Evolutionary conservation across 2,113 vertebrate species (phyloP), one percentile per base, ranked within the genome.

Genomic region (Pteruthius melanotis): DNA sequence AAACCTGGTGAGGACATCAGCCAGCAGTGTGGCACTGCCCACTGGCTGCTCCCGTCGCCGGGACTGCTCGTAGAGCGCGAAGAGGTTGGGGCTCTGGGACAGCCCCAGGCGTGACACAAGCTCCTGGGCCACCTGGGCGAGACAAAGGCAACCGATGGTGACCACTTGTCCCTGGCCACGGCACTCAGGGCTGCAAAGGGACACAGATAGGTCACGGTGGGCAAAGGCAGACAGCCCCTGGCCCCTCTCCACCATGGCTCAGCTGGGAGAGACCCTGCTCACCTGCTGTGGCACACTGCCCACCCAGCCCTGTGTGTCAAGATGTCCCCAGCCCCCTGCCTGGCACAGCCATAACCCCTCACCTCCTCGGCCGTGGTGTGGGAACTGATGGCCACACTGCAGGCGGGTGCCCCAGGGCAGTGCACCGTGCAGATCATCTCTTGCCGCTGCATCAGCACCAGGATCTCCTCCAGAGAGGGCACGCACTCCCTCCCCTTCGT

Each of bases 321-420:
- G 70, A 40, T 0, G 2, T 18, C 56, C 65, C 3, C 2, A 50
- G 33, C 10, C 24, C 57, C 53, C 26, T 13, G 16, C 22, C 49
- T 4, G 1, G 56, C 7, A 2, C 0, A 1, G 19, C 18, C 0
- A 0, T 0, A 4, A 72, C 45, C 45, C 49, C 96, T 97, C 92
- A 99, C 99, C 99, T 99, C 99, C 85, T 98, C 98, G 0, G 98
- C 99, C 1, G 99, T 99, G 31, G 99, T 99, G 97, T 99, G 99
- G 39, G 99, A 99, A 95, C 98, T 99, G 96, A 99, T 98, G 97
- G 98, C 98, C 91, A 99, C 98, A 6, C 98, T 98, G 96, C 99
- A 99, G 95, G 98, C 97, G 0, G 98, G 98, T 0, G 98, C 98
- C 18, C 99, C 99, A 0, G 99, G 99, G 93, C 99, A 99, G 97